Evolutionary conservation across 2,888 invertebrate genomes (phyloP), one percentile per base, ranked within the genome.

Genomic region (Cinara cedri): DNA sequence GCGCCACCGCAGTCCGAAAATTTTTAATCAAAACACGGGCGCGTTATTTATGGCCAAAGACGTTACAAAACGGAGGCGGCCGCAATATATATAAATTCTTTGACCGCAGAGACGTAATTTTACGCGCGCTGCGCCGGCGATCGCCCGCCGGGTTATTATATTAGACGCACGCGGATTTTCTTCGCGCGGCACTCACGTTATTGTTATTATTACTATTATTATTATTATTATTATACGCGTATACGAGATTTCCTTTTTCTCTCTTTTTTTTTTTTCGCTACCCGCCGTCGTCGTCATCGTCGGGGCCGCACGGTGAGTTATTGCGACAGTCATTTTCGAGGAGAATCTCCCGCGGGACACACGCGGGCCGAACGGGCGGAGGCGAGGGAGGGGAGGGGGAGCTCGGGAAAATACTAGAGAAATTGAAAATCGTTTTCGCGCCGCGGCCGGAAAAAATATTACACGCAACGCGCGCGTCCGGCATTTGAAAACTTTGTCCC

Each of bases 361-460:
- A 4, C 3, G 24, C 19, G n/a, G 60, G 19, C 44, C 6, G 14
- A 44, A 44, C 16, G 60, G 16, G n/a, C 16, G 34, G 9, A 10
- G n/a, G 26, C 1, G 60, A 34, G 4, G 44, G 44, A 8, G 4
- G 44, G 4, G 44, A 34, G 60, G 8, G 13, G 60, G 10, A n/a
- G 42, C 3, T 3, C 11, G 24, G 11, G 57, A 44, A 75, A 76
- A 66, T 66, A 26, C 44, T 55, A 10, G 55, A 55, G 46, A 76
- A 76, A 76, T 76, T 55, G 75, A 76, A 76, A 66, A 76, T 66
- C 46, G 14, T n/a, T 44, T 63, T 14, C 51, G 19, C 51, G 19
- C 49, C 44, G 14, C 10, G 24, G 4, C 8, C 24, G 26, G 34
- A 34, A 34, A 34, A 34, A 34, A 34, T n/a, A 34, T 34, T 34